Percentiles rank a stretch among this genome's conserved stretches.
phyloP scores from a whole-genome alignment of 2,888 invertebrate genomes.

The Mycalesis mineus region DNA sequence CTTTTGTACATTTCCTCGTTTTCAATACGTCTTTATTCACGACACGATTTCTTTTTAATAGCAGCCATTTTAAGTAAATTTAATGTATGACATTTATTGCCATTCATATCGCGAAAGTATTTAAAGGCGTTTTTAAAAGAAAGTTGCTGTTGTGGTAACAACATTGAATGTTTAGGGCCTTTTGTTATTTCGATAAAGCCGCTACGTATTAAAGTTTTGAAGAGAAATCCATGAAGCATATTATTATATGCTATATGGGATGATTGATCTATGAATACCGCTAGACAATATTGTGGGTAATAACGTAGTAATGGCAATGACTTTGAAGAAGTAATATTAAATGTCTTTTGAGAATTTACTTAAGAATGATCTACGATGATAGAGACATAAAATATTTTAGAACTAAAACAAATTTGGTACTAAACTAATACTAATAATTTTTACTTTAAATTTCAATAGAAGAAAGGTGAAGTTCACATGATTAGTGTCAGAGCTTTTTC shows the following conservation, averaged over 20 bases:
- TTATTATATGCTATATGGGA: background rate
- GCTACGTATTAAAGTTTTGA: background rate
- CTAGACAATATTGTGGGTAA: background rate
- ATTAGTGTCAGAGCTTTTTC: no score
- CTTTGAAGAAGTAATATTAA: background rate
- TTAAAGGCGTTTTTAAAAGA: slow-evolving; percentile 8
- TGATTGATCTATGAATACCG: background rate
- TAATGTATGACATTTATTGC: slow-evolving; percentile 13
- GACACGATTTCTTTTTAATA: slow-evolving; percentile 23
- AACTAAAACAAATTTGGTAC: no score
- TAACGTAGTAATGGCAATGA: background rate
- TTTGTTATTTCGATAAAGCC: background rate
- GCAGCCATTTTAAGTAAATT: slow-evolving; percentile 11
- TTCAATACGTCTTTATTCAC: slow-evolving; percentile 21
- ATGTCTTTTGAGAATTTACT: no score
- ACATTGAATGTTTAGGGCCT: background rate
- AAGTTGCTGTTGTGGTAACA: slow-evolving; percentile 3
- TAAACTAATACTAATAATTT: no score
- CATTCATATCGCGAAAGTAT: slow-evolving; percentile 17
- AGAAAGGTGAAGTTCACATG: no score
- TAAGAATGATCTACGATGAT: no score
- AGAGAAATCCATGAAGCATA: background rate
- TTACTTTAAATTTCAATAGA: no score
- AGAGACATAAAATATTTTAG: no score
- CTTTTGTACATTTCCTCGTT: slow-evolving; percentile 20